Base-by-base conservation (phyloP, 2,888 invertebrate genomes). In the Andrena hattorfiana region DNA sequence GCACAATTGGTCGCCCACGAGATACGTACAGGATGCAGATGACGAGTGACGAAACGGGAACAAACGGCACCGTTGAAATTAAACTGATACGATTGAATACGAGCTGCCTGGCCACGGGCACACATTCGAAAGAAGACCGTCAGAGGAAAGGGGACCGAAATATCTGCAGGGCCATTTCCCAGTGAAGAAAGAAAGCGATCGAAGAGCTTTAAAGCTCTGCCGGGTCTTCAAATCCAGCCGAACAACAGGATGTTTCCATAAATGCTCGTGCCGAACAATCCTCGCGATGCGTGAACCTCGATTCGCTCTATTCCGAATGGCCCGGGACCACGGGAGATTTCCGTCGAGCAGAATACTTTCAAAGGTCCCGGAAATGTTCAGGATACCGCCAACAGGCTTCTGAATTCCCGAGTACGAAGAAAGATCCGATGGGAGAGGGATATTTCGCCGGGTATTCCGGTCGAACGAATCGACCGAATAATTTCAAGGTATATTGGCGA, bases 401-500 rank as follows among this genome's bases (percentile, higher is more conserved):
- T 35, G 68, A 64, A 76, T 76, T 75, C 35, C 63, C 59, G 56
- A 70, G 42, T 62, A 60, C 8, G 70, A 60, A 30, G 69, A 51
- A 69, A 64, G 49, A 30, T 42, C 23, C 62, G 6, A 5, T n/a
- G 48, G 2, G 5, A 56, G 35, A 48, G 77, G 59, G 59, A 73
- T 62, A 60, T 77, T 66, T 67, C 66, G 49, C n/a, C 26, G 49
- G 28, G 30, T 64, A 77, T 73, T 77, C 49, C 73, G 26, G n/a
- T 16, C 63, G 28, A 56, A 64, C 48, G 70, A 71, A 54, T 59
- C 63, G 67, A 8, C 10, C 63, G 72, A 81, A 78, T 72, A 72
- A 81, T 81, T 81, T 72, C 62, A 64, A 20, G 63, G 49, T 72
- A 77, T 56, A 80, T 49, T n/a, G 64, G 42, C n/a, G 35, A 77